phyloP scores from a whole-genome alignment of 23 tunicate species.

The Halocynthia roretzi region DNA sequence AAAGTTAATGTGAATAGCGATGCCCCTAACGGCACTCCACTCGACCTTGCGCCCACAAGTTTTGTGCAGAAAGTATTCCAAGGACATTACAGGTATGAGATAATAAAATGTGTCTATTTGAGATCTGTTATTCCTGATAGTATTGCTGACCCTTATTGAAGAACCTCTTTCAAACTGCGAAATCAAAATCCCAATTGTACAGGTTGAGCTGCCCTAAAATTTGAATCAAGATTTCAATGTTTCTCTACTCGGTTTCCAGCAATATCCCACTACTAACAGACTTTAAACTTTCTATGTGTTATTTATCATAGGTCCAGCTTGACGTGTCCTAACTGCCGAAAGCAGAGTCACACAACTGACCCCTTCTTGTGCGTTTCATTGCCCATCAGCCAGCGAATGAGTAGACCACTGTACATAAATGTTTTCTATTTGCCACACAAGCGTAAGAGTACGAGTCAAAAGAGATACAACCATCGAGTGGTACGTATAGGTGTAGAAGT shows the following conservation, averaged over 20 bases:
- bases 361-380: conserved; percentile 76
- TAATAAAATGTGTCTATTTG: no score
- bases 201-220: no score
- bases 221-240: no score
- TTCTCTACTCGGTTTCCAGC: no score
- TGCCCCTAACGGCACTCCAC: not conserved
- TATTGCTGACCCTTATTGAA: no score
- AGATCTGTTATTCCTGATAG: no score
- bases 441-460: conserved; percentile 15
- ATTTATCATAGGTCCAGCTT: conserved; percentile 38
- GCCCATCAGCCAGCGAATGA: conserved; percentile 65
- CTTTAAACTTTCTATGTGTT: no score
- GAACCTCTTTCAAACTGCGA: no score
- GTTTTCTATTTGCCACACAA: conserved; percentile 43
- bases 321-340: conserved; percentile 74
- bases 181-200: no score
- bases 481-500: conserved; percentile 52
- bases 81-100: conserved; percentile 30
- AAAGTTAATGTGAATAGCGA: not conserved
- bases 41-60: conserved; percentile 55
- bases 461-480: conserved; percentile 36
- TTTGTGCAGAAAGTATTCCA: conserved; percentile 71
- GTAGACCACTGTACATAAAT: conserved; percentile 64
- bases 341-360: conserved; percentile 49
- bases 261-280: no score